Percentiles rank a stretch among this genome's conserved stretches.
These are phyloP conservation scores for Montipora capricornis DNA, from an alignment of 64 coral and sea anemone genomes.

Conservation along the genomic window DNA sequence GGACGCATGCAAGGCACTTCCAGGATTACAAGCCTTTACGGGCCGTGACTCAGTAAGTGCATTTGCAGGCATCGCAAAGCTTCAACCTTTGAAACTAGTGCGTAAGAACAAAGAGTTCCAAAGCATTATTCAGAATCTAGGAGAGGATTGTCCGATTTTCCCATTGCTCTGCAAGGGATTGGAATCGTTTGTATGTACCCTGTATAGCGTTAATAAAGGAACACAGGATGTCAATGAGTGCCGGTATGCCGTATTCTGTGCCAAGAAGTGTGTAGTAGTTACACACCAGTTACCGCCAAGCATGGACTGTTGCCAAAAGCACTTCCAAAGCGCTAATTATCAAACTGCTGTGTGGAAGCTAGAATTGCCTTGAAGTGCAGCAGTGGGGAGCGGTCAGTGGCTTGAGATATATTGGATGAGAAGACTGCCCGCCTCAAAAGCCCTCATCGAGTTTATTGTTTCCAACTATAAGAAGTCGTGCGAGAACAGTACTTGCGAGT, in stretches of 20 bases:
- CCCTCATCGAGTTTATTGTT: conserved; percentile 4
- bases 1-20: conserved; percentile 12
- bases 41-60: conserved; percentile 50
- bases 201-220: background rate
- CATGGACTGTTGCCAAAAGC: background rate
- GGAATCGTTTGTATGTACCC: background rate
- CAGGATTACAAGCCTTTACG: conserved; percentile 41
- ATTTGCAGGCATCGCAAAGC: conserved; percentile 51
- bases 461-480: conserved; percentile 13
- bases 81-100: background rate
- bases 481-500: conserved; percentile 14
- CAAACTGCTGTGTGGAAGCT: background rate
- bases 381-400: background rate
- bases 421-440: background rate
- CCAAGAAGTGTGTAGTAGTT: conserved; percentile 11
- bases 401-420: background rate
- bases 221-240: background rate
- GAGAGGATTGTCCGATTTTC: background rate
- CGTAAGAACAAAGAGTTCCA: background rate
- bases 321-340: conserved; percentile 26
- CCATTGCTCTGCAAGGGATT: background rate
- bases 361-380: background rate
- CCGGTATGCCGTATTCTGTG: conserved; percentile 2
- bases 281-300: conserved; percentile 1
- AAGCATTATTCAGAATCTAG: background rate